Evolutionary conservation across 2,888 invertebrate genomes (phyloP).

Genomic region (Drosophila nigricruria): DNA sequence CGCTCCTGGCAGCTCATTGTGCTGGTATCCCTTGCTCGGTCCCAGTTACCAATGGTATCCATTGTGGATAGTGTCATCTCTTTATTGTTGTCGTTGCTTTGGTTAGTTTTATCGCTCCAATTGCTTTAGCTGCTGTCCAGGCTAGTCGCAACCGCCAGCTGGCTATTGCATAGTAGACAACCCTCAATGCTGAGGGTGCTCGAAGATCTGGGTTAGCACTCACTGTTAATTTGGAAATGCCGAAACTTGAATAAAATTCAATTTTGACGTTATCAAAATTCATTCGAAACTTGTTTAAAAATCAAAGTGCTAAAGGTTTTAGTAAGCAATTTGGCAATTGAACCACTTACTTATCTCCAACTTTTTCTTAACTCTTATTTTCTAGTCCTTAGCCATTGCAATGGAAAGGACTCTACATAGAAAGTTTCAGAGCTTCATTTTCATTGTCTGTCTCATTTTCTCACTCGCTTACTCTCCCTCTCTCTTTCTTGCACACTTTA

Average conservation of each 20-base stretch:
- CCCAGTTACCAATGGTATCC: not conserved
- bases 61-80: not conserved
- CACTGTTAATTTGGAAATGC: constrained; percentile 41
- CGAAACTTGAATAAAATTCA: constrained; percentile 28
- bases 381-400: no score
- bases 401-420: not conserved
- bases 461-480: no score
- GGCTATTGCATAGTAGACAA: constrained; percentile 32
- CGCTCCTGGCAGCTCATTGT: constrained; percentile 22
- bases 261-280: constrained; percentile 34
- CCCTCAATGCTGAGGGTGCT: constrained; percentile 24
- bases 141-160: constrained; percentile 13
- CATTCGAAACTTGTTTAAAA: constrained; percentile 12
- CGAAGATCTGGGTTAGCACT: constrained; percentile 8
- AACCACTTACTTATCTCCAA: not conserved
- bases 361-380: not conserved
- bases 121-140: not conserved
- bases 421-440: not conserved
- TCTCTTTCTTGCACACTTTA: no score
- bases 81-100: not conserved
- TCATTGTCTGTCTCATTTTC: not conserved
- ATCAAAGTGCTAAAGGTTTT: not conserved
- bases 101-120: not conserved
- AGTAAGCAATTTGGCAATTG: not conserved
- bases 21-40: not conserved